Percentiles rank a stretch among this genome's conserved stretches.
phyloP scores from a whole-genome alignment of 2,888 invertebrate genomes.

The Cantharis flavilabris region DNA sequence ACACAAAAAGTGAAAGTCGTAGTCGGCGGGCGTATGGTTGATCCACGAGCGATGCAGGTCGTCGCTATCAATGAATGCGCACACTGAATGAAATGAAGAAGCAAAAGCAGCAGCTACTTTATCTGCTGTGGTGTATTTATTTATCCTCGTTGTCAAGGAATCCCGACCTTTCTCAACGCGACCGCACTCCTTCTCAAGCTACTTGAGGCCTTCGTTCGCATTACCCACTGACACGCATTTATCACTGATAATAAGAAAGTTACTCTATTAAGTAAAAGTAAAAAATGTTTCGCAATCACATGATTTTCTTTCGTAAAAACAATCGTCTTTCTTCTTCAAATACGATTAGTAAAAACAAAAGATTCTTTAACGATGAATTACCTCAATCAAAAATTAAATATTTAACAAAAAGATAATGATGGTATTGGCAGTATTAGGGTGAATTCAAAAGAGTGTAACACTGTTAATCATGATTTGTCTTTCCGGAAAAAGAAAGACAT shows the following conservation, averaged over 20 bases:
- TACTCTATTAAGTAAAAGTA: conserved; percentile 18
- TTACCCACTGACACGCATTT: conserved; percentile 35
- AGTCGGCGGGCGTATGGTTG: conserved; percentile 14
- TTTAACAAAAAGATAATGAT: neutral
- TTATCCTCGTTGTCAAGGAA: conserved; percentile 40
- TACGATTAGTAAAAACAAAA: neutral
- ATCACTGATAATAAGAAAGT: conserved; percentile 33
- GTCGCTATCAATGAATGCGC: conserved; percentile 35
- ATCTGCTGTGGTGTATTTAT: conserved; percentile 41
- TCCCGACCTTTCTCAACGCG: conserved; percentile 41
- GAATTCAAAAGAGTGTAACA: neutral
- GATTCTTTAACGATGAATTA: neutral
- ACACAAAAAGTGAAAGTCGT: conserved; percentile 30
- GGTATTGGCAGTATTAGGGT: neutral
- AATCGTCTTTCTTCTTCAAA: neutral
- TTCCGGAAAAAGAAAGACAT: neutral
- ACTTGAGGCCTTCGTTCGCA: conserved; percentile 34
- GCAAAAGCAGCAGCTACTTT: conserved; percentile 38
- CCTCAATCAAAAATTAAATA: neutral
- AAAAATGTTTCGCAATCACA: neutral
- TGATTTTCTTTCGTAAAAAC: neutral
- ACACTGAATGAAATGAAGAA: conserved; percentile 30
- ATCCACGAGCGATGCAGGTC: conserved; percentile 26
- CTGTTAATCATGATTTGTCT: neutral
- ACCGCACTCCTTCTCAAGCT: conserved; percentile 33